phyloP scores from a whole-genome alignment of 2,797 vertebrate species.

The Phrynocephalus forsythii region DNA sequence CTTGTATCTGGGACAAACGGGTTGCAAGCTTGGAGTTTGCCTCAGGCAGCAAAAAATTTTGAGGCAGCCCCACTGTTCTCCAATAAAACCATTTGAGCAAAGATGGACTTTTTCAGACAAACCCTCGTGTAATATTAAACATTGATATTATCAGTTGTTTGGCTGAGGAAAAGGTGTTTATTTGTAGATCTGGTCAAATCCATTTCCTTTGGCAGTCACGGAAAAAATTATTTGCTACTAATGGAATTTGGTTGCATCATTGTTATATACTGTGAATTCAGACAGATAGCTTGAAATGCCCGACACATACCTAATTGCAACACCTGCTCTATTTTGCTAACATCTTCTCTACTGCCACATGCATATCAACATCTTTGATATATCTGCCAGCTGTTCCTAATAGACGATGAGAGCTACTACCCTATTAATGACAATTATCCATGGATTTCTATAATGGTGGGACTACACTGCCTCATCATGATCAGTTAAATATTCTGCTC shows the following conservation, averaged over 20 bases:
- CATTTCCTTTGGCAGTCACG: constrained; percentile 48
- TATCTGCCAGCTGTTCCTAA: constrained; percentile 70
- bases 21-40: not conserved
- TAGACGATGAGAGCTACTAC: constrained; percentile 62
- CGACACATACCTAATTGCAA: constrained; percentile 65
- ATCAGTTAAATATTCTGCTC: constrained; percentile 56
- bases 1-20: not conserved
- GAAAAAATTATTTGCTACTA: constrained; percentile 35
- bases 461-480: not conserved
- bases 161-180: constrained; percentile 44
- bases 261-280: constrained; percentile 57
- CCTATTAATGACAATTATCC: constrained; percentile 69
- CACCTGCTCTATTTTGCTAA: constrained; percentile 62
- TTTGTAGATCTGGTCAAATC: constrained; percentile 30
- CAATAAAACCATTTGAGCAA: not conserved
- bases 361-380: constrained; percentile 49
- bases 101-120: not conserved
- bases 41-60: not conserved
- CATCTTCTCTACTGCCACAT: constrained; percentile 69
- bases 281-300: constrained; percentile 56
- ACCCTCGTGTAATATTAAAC: not conserved
- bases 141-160: not conserved
- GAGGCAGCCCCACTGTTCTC: not conserved
- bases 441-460: constrained; percentile 51
- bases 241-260: constrained; percentile 53